Evolutionary conservation across 2,113 vertebrate genomes (phyloP).

Genomic region (Prochilodus magdalenae): DNA sequence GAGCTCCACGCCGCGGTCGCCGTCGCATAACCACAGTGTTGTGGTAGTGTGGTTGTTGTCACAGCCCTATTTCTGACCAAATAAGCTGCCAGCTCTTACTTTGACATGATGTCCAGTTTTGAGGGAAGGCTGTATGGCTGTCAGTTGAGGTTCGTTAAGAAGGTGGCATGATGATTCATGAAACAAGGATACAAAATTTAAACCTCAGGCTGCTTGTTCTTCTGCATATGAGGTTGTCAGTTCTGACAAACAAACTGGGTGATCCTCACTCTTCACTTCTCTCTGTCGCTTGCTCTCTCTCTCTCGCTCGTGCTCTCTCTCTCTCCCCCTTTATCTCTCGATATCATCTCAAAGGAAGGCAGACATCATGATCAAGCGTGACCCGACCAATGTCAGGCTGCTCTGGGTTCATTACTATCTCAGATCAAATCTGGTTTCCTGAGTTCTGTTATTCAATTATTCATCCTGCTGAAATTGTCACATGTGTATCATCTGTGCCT

Average conservation of each 20-base stretch:
- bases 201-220: neutral
- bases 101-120: neutral
- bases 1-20: too few species aligned
- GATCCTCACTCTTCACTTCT: neutral
- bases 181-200: neutral
- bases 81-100: neutral
- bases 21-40: too few species aligned
- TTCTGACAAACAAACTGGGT: neutral
- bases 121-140: neutral
- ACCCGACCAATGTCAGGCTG: conserved; percentile 5
- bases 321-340: neutral
- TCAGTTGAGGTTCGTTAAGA: neutral
- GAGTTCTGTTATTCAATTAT: neutral
- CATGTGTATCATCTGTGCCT: neutral
- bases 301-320: too few species aligned
- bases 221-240: neutral
- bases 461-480: neutral
- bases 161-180: neutral
- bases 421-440: neutral
- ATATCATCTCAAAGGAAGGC: neutral
- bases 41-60: too few species aligned
- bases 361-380: neutral
- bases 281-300: neutral
- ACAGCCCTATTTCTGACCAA: neutral
- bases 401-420: neutral